Evolutionary conservation across 2,888 invertebrate genomes (phyloP), one percentile per base, ranked within the genome.

Genomic region (Unio pictorum): DNA sequence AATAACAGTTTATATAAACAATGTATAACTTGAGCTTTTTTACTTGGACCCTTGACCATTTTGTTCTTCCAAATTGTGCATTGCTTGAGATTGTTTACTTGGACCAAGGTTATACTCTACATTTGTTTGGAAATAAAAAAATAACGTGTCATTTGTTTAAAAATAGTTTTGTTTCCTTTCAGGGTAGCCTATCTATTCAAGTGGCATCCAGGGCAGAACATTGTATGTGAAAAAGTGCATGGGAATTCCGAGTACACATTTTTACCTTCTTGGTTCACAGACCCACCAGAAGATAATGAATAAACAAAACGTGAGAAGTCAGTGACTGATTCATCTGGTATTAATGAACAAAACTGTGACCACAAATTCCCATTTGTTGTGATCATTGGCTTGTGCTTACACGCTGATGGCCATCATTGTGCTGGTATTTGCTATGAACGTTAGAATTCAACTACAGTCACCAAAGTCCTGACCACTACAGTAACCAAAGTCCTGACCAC

Each of bases 231-330:
- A 17, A 71, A 71, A 56, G 60, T 73, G 61, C 69, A 65, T 11
- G 26, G 60, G 2, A 73, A 74, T 61, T 74, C 81, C 20, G 71
- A 78, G 57, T 83, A 78, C 65, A 65, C 69, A 26, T 86, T 86
- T 66, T 70, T 86, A 26, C 84, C 84, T 23, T 74, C 80, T 55
- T 84, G 86, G 85, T 85, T 78, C 69, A 74, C 70, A 4, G 8
- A 71, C 56, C 45, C 54, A 62, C 55, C 34, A 23, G 63, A 63
- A 54, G 54, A 30, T 45, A 45, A 45, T 45, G 45, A 45, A 45
- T 45, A 15, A 45, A 1, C 34, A 34, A 45, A 45, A 45, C 15
- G 3, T 15, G 15, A 15, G 2, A 45, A 15, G 45, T 45, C 45
- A 45, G 45, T 45, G 45, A 3, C 45, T 45, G 45, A 15, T 45